Conservation (phyloP, 1,140 invertebrate genomes). For the Hermatobates lingyangjiaoensis region DNA sequence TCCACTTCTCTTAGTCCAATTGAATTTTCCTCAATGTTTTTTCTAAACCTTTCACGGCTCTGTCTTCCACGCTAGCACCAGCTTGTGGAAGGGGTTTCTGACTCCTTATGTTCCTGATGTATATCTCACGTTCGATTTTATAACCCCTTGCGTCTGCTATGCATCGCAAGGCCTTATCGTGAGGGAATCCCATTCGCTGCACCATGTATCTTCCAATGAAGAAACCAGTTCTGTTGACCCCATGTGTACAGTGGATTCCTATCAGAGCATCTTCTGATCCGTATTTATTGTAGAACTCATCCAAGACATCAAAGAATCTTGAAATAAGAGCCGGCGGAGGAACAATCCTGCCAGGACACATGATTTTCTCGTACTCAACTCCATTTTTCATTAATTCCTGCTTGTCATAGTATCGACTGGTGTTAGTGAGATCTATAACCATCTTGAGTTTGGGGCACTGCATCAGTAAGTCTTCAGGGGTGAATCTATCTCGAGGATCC, state of each 20-base stretch:
- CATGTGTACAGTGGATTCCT: constrained; percentile 82
- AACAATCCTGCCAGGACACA: constrained; percentile 28
- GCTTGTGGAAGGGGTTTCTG: neutral
- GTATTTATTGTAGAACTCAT: neutral
- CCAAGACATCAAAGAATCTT: neutral
- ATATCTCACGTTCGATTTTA: neutral
- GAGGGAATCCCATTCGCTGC: neutral
- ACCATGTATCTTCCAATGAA: constrained; percentile 47
- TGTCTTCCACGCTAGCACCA: no score
- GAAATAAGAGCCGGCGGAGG: constrained; percentile 22
- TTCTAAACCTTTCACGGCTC: no score
- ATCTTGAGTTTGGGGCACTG: constrained; percentile 33
- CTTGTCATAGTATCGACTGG: constrained; percentile 37
- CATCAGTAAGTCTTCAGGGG: constrained; percentile 26
- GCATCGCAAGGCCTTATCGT: neutral
- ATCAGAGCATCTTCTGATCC: constrained; percentile 44
- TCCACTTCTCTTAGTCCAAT: no score
- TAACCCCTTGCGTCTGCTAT: neutral
- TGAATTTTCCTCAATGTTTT: no score
- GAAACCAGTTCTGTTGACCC: constrained; percentile 77
- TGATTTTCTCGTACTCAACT: constrained; percentile 29
- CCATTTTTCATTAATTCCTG: constrained; percentile 22
- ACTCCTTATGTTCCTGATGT: neutral
- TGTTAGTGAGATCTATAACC: constrained; percentile 48
- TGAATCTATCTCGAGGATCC: constrained; percentile 31